Percentiles rank a stretch among this genome's conserved stretches.
phyloP scores from a whole-genome alignment of 2,797 vertebrate species.

The Threskiornis aethiopicus region DNA sequence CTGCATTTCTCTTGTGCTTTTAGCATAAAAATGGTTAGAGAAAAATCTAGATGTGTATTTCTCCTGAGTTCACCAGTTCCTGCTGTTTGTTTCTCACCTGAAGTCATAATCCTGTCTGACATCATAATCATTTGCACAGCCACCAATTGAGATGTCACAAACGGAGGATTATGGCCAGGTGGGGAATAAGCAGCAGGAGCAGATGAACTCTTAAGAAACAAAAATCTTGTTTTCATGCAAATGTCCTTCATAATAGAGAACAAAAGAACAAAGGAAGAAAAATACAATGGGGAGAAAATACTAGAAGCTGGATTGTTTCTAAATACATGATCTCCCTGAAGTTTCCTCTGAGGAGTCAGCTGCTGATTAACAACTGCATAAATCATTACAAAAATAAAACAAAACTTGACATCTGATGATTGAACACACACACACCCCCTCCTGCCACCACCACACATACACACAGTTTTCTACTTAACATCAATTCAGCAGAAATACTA shows the following conservation, averaged over 20 bases:
- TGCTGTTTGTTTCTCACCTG: conserved; percentile 72
- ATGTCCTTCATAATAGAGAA: conserved; percentile 54
- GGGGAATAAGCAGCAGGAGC: conserved; percentile 59
- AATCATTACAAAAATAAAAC: conserved; percentile 36
- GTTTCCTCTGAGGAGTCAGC: conserved; percentile 14
- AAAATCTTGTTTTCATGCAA: conserved; percentile 67
- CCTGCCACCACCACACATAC: background rate
- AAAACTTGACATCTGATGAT: conserved; percentile 25
- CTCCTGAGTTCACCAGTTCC: conserved; percentile 71
- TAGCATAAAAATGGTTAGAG: conserved; percentile 63
- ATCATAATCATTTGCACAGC: conserved; percentile 73
- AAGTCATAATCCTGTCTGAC: conserved; percentile 75
- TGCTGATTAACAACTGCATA: conserved; percentile 20
- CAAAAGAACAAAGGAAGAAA: conserved; percentile 44
- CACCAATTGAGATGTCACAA: conserved; percentile 72
- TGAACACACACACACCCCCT: background rate
- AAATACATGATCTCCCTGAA: conserved; percentile 28
- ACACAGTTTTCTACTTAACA: background rate
- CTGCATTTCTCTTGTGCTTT: conserved; percentile 52
- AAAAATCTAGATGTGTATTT: conserved; percentile 72
- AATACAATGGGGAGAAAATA: conserved; percentile 2
- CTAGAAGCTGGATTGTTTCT: conserved; percentile 11
- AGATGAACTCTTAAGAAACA: conserved; percentile 59
- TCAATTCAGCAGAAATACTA: background rate
- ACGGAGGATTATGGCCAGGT: conserved; percentile 44